Percentiles rank a stretch among this genome's conserved stretches.
Conservation (phyloP, 2,113 vertebrate species). For the Hepsetus odoe region DNA sequence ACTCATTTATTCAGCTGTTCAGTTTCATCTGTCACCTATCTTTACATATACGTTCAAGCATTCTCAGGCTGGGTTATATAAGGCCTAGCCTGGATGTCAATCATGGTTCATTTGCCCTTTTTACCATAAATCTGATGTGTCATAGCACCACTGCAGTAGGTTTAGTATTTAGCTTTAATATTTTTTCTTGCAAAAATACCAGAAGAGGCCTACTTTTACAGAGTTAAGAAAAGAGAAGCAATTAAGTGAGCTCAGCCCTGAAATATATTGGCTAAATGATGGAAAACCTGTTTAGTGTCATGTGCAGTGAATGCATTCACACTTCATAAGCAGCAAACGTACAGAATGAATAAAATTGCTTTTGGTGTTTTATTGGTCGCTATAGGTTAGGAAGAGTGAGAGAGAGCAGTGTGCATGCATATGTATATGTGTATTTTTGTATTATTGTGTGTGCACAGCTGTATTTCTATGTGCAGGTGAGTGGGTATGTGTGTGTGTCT, state of each 20-base stretch:
- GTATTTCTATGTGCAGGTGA: conserved; percentile 24
- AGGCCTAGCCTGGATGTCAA: too few relatives aligned
- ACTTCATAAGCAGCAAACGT: neutral
- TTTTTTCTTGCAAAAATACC: too few relatives aligned
- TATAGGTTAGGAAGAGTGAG: neutral
- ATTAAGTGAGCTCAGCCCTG: neutral
- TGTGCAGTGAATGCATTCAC: neutral
- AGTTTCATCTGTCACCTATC: too few relatives aligned
- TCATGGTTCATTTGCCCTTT: too few relatives aligned
- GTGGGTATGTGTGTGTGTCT: conserved; percentile 54
- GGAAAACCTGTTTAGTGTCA: neutral
- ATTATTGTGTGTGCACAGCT: conserved; percentile 27
- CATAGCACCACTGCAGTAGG: too few relatives aligned
- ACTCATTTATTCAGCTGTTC: too few relatives aligned
- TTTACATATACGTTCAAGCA: too few relatives aligned
- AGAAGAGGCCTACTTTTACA: neutral
- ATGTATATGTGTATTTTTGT: neutral
- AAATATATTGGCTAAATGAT: neutral
- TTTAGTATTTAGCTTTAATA: too few relatives aligned
- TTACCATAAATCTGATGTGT: too few relatives aligned
- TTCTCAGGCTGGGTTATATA: too few relatives aligned
- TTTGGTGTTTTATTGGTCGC: conserved; percentile 8
- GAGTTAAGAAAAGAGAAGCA: neutral
- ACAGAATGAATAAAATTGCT: conserved; percentile 8
- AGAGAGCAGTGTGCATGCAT: neutral